Evolutionary conservation across 1,140 invertebrate genomes (phyloP).

Genomic region (Dendrolimus kikuchii): DNA sequence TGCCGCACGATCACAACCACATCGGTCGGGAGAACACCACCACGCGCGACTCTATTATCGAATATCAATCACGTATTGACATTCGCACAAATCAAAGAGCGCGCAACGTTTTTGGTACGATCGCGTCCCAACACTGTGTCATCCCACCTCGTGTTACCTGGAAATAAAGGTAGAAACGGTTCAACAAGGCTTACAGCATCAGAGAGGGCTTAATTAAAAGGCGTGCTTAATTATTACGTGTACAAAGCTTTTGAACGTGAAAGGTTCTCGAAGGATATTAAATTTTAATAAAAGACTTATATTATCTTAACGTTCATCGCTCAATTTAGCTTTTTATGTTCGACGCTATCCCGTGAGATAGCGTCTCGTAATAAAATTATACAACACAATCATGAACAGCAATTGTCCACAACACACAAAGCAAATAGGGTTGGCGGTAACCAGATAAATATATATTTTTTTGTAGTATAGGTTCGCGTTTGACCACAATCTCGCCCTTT

Average conservation of each 20-base stretch:
- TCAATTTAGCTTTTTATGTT: slow-evolving; percentile 37
- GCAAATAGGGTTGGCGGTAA: no score
- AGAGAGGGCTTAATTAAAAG: slow-evolving; percentile 29
- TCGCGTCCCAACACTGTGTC: slow-evolving; percentile 16
- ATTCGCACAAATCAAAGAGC: not conserved
- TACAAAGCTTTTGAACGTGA: slow-evolving; percentile 23
- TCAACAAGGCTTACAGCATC: slow-evolving; percentile 12
- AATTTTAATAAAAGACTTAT: slow-evolving; percentile 48
- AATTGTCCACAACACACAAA: no score
- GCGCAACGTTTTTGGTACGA: slow-evolving; percentile 5
- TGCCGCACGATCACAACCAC: slow-evolving; percentile 33
- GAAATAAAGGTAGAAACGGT: slow-evolving; percentile 12
- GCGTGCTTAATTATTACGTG: slow-evolving; percentile 26
- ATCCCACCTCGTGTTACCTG: slow-evolving; percentile 29
- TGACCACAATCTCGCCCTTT: no score
- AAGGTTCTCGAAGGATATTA: slow-evolving; percentile 34
- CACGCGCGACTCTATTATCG: slow-evolving; percentile 13
- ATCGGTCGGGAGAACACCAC: slow-evolving; percentile 25
- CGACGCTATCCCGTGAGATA: slow-evolving; percentile 19
- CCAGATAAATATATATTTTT: no score
- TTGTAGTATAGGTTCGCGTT: no score
- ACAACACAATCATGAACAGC: no score
- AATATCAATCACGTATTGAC: slow-evolving; percentile 1
- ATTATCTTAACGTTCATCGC: slow-evolving; percentile 17
- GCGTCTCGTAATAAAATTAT: no score